Conservation (phyloP, 2,888 invertebrate genomes). For the Lasioglossum morio region DNA sequence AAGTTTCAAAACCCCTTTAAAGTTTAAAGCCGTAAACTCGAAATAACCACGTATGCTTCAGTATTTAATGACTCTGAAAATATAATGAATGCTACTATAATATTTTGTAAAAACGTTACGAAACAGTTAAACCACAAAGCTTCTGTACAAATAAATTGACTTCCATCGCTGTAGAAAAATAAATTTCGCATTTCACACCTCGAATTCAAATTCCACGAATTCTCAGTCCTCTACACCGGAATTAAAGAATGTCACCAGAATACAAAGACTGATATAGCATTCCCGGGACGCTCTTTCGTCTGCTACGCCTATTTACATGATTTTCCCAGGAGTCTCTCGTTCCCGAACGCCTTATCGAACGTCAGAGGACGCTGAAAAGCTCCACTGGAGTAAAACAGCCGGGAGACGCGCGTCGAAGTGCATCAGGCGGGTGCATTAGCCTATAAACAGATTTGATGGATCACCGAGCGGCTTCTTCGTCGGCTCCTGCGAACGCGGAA, state of each 20-base stretch:
- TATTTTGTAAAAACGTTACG: background rate
- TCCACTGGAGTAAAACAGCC: background rate
- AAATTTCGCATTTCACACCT: background rate
- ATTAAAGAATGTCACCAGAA: background rate
- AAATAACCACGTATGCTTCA: no score
- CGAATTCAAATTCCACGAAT: background rate
- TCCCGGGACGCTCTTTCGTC: background rate
- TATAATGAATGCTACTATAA: background rate
- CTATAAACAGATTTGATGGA: conserved; percentile 13
- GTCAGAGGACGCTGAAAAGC: conserved; percentile 7
- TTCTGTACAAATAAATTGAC: background rate
- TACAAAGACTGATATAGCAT: background rate
- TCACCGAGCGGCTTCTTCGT: background rate
- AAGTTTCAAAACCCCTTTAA: no score
- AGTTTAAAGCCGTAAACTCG: no score
- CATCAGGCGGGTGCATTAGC: conserved; percentile 12
- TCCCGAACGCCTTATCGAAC: background rate
- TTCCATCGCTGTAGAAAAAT: background rate
- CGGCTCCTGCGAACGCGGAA: background rate
- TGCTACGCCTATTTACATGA: background rate
- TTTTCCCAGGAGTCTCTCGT: conserved; percentile 3
- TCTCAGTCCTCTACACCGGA: background rate
- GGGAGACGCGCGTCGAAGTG: conserved; percentile 6
- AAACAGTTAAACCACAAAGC: background rate
- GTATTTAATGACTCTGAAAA: no score